These are phyloP conservation scores for Helleia helle DNA, from an alignment of 2,888 invertebrate species.

Conservation along the genomic window DNA sequence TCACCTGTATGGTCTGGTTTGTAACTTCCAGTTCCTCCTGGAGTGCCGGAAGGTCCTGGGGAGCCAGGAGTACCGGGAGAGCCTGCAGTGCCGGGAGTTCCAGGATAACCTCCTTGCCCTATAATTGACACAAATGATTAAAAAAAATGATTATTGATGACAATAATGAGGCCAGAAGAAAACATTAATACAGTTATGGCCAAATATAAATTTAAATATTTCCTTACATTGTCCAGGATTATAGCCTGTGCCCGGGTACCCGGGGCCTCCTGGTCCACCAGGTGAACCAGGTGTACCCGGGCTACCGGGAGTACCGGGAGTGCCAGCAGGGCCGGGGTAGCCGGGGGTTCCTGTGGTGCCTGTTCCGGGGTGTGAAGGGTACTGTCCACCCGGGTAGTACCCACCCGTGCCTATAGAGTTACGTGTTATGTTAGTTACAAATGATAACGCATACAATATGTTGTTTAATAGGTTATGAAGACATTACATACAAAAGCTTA, in stretches of 20 bases:
- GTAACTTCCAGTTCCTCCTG: constrained; percentile 15
- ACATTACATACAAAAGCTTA: too few relatives aligned
- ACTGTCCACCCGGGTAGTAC: too few relatives aligned
- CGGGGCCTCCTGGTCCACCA: constrained; percentile 13
- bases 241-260: not conserved
- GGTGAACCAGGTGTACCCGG: constrained; percentile 13
- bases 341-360: constrained; percentile 31
- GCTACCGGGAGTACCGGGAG: constrained; percentile 17
- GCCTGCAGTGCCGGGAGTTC: constrained; percentile 24
- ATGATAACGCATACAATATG: too few relatives aligned
- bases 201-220: constrained; percentile 7
- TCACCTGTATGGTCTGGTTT: too few relatives aligned
- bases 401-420: constrained; percentile 15
- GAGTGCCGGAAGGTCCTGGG: too few relatives aligned
- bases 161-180: too few relatives aligned
- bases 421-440: not conserved
- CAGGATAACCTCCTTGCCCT: constrained; percentile 4
- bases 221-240: constrained; percentile 20
- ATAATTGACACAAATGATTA: too few relatives aligned
- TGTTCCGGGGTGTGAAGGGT: constrained; percentile 17
- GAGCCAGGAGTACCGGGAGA: too few relatives aligned
- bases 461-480: too few relatives aligned
- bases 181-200: too few relatives aligned
- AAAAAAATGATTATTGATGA: too few relatives aligned
- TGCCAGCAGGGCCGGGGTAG: too few relatives aligned